Evolutionary conservation across 2,888 invertebrate species (phyloP).

Genomic region (Eupithecia vulgata): DNA sequence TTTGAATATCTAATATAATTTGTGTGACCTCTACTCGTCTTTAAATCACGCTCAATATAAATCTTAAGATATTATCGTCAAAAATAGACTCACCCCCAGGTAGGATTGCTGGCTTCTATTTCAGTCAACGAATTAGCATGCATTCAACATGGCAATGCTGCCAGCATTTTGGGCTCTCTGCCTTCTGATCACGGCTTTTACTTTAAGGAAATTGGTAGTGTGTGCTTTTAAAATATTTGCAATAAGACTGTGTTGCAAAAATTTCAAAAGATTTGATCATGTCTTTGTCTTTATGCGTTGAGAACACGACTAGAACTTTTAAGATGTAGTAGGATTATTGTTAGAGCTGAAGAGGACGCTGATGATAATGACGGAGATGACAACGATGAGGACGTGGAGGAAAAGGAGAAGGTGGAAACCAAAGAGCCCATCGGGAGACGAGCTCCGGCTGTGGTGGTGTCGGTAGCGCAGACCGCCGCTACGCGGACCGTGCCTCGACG

Average conservation of each 20-base stretch:
- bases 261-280: not conserved
- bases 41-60: too few relatives aligned
- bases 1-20: too few relatives aligned
- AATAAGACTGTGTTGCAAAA: not conserved
- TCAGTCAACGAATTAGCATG: not conserved
- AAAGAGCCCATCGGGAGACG: constrained; percentile 41
- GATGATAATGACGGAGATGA: constrained; percentile 53
- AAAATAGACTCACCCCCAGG: too few relatives aligned
- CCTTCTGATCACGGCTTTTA: not conserved
- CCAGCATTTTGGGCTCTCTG: too few relatives aligned
- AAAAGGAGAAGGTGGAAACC: constrained; percentile 42
- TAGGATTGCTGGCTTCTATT: not conserved
- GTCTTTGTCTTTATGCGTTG: not conserved
- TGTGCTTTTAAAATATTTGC: not conserved
- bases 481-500: constrained; percentile 62
- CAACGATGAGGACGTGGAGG: constrained; percentile 61
- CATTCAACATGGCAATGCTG: not conserved
- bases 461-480: constrained; percentile 43
- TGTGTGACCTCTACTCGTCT: too few relatives aligned
- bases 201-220: not conserved
- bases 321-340: not conserved
- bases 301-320: constrained; percentile 1
- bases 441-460: constrained; percentile 41
- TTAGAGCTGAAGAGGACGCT: not conserved
- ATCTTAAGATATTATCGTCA: too few relatives aligned